phyloP scores from a whole-genome alignment of 1,140 invertebrate genomes.

The Rhagoletis pomonella region DNA sequence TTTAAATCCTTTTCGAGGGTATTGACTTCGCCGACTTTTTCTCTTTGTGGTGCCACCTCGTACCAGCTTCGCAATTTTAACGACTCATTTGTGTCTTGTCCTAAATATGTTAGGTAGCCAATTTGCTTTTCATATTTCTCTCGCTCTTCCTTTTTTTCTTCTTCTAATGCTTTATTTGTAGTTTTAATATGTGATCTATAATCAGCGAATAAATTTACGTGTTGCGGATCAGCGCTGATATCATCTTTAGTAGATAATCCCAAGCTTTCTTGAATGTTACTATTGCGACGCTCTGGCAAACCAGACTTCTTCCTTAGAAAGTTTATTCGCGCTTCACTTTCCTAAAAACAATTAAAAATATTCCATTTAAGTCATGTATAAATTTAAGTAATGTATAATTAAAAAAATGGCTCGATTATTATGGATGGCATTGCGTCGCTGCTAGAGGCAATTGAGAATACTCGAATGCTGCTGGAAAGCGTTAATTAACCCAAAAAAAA shows the following conservation, averaged over 20 bases:
- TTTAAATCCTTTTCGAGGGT: slow-evolving; percentile 78
- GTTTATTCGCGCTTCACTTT: slow-evolving; percentile 90
- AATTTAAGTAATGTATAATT: too few relatives aligned
- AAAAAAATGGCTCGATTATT: too few relatives aligned
- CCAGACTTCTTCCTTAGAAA: slow-evolving; percentile 82
- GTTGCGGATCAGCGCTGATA: slow-evolving; percentile 68
- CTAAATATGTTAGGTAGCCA: slow-evolving; percentile 95
- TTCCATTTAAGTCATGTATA: slow-evolving; percentile 10
- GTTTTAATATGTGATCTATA: slow-evolving; percentile 83
- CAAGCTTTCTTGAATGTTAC: slow-evolving; percentile 45
- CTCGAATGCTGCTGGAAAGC: too few relatives aligned
- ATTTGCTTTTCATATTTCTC: slow-evolving; percentile 99
- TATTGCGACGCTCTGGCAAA: slow-evolving; percentile 68
- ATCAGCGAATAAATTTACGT: slow-evolving; percentile 95
- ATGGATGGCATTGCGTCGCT: too few relatives aligned
- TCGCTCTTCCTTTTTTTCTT: slow-evolving; percentile 92
- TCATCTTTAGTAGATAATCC: background rate
- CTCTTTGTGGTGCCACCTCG: slow-evolving; percentile 78
- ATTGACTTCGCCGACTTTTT: slow-evolving; percentile 55
- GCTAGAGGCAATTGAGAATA: too few relatives aligned
- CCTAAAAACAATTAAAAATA: slow-evolving; percentile 70
- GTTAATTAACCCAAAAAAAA: too few relatives aligned
- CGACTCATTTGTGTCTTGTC: slow-evolving; percentile 93
- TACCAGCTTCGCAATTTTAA: slow-evolving; percentile 89
- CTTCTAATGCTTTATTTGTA: slow-evolving; percentile 91